Percentiles rank a stretch among this genome's conserved stretches.
phyloP scores from a whole-genome alignment of 2,113 vertebrate genomes.

The Dasyurus viverrinus region DNA sequence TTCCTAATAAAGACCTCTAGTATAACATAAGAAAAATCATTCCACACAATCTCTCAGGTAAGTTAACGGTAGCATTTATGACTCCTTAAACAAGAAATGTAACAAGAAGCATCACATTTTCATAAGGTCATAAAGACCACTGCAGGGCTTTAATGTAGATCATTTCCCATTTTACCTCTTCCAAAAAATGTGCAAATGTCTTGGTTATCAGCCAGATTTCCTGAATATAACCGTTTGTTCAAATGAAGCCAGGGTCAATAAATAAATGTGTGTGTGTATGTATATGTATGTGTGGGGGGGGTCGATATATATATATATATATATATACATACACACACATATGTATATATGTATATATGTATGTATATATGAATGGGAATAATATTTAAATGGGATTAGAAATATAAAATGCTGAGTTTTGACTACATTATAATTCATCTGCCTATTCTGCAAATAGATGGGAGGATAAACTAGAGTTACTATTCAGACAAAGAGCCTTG shows the following conservation, averaged over 20 bases:
- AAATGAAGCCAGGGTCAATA: slow-evolving; percentile 37
- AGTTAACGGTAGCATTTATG: neutral
- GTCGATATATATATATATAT: too few relatives aligned
- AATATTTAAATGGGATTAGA: slow-evolving; percentile 14
- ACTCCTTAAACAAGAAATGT: slow-evolving; percentile 19
- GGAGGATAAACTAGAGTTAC: neutral
- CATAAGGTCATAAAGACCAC: neutral
- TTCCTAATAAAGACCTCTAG: neutral
- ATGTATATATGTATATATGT: too few relatives aligned
- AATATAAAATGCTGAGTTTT: neutral
- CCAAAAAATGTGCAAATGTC: neutral
- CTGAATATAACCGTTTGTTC: slow-evolving; percentile 8
- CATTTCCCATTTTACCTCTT: neutral
- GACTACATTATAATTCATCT: neutral
- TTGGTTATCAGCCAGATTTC: neutral
- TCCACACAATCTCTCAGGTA: neutral
- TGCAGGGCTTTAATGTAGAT: neutral
- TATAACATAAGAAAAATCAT: neutral
- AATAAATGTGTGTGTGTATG: too few relatives aligned
- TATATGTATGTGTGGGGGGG: too few relatives aligned
- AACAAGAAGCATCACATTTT: slow-evolving; percentile 10
- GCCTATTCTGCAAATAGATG: neutral
- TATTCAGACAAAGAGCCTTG: neutral
- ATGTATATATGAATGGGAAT: neutral
- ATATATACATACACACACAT: too few relatives aligned